Evolutionary conservation across 1,140 invertebrate species (phyloP).

Genomic region (Drosophila aff.): DNA sequence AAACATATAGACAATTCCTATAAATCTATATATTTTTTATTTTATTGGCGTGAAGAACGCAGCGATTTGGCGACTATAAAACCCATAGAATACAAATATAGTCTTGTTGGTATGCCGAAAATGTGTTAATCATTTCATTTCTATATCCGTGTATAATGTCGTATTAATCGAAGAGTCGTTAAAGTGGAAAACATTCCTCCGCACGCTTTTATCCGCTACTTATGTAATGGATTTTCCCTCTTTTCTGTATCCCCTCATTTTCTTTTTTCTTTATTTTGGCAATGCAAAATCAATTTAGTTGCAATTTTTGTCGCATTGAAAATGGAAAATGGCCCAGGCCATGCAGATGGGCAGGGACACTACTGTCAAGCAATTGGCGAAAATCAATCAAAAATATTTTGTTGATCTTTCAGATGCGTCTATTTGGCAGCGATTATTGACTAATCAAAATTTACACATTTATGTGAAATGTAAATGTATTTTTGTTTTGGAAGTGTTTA

Average conservation of each 20-base stretch:
- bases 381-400: constrained; percentile 64
- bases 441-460: constrained; percentile 32
- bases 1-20: constrained; percentile 50
- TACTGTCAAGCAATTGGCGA: constrained; percentile 60
- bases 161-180: constrained; percentile 53
- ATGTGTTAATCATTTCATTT: constrained; percentile 69
- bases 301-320: constrained; percentile 34
- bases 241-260: background rate
- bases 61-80: constrained; percentile 52
- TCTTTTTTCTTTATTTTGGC: constrained; percentile 12
- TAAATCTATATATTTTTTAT: constrained; percentile 42
- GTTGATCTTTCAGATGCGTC: constrained; percentile 32
- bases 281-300: constrained; percentile 49
- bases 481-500: background rate
- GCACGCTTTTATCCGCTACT: constrained; percentile 36
- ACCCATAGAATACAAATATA: constrained; percentile 46
- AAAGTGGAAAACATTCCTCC: constrained; percentile 21
- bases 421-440: constrained; percentile 45
- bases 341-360: constrained; percentile 16
- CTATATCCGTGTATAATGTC: constrained; percentile 49
- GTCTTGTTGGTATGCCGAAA: constrained; percentile 63
- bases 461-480: constrained; percentile 12
- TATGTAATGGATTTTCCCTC: constrained; percentile 56
- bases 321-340: constrained; percentile 10
- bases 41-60: constrained; percentile 58